Evolutionary conservation across 1,140 invertebrate species (phyloP).

Genomic region (Eumeta japonica): DNA sequence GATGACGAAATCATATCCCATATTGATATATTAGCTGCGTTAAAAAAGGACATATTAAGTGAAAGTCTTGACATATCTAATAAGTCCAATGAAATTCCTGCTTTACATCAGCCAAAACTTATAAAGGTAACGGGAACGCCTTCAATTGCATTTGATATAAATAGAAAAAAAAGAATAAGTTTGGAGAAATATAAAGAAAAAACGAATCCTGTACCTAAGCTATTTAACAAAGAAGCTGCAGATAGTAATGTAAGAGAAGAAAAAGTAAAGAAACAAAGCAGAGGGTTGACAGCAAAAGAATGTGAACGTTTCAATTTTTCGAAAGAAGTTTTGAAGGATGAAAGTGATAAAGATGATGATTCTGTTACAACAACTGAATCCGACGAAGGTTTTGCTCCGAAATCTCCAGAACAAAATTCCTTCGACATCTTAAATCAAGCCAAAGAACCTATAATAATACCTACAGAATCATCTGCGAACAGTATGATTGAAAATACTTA

Average conservation of each 20-base stretch:
- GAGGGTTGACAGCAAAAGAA: conserved; percentile 53
- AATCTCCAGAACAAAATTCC: conserved; percentile 53
- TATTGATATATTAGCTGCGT: conserved; percentile 52
- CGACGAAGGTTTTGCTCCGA: conserved; percentile 33
- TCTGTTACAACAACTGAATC: conserved; percentile 18
- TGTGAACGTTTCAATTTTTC: conserved; percentile 62
- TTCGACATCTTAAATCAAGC: too few relatives aligned
- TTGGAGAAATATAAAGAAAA: conserved; percentile 55
- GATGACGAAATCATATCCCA: conserved; percentile 33
- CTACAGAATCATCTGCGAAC: too few relatives aligned
- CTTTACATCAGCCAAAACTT: conserved; percentile 42
- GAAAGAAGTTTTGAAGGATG: conserved; percentile 35
- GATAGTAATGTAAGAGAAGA: conserved; percentile 22
- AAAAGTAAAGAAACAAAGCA: conserved; percentile 33
- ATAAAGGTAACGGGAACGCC: conserved; percentile 26
- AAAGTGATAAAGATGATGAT: conserved; percentile 14
- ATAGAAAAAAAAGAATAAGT: conserved; percentile 45
- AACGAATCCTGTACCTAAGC: conserved; percentile 11
- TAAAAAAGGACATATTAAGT: conserved; percentile 49
- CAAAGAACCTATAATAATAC: too few relatives aligned
- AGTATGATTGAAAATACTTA: too few relatives aligned
- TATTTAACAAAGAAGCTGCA: conserved; percentile 12
- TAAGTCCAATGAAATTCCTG: conserved; percentile 21
- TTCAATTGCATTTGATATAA: conserved; percentile 31
- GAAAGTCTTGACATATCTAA: conserved; percentile 25